These are phyloP conservation scores for Diploptera punctata DNA, from an alignment of 2,888 invertebrate genomes.

Conservation along the genomic window DNA sequence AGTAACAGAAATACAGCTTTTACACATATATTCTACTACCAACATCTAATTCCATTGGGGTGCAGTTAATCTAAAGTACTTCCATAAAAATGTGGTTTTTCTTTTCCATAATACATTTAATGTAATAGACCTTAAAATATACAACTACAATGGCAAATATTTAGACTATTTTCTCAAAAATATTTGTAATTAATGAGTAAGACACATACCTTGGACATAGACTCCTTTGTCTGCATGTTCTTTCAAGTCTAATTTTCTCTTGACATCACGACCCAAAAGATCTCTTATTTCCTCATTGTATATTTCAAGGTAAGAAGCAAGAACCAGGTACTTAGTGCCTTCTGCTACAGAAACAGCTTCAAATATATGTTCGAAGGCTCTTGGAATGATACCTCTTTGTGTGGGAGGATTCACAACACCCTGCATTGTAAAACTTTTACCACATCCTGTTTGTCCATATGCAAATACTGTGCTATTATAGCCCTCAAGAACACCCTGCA, in stretches of 20 bases:
- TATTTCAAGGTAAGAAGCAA: conserved; percentile 83
- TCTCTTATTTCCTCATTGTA: conserved; percentile 84
- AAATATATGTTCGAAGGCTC: conserved; percentile 88
- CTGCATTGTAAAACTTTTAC: conserved; percentile 92
- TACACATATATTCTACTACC: too few species aligned
- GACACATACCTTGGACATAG: conserved; percentile 69
- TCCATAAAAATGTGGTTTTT: too few species aligned
- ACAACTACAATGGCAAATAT: too few species aligned
- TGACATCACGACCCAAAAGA: conserved; percentile 65
- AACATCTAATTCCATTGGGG: too few species aligned
- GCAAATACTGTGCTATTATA: conserved; percentile 95
- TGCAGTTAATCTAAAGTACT: too few species aligned
- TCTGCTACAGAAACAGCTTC: conserved; percentile 79
- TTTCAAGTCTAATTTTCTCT: conserved; percentile 68
- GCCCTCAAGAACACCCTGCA: conserved; percentile 83
- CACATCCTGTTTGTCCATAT: conserved; percentile 92
- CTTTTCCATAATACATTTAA: too few species aligned
- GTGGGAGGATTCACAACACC: conserved; percentile 62
- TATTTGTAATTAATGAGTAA: too few species aligned
- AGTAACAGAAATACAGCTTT: too few species aligned
- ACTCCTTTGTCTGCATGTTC: conserved; percentile 70
- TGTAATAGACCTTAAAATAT: too few species aligned
- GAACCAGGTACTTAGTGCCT: conserved; percentile 73
- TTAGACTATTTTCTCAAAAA: too few species aligned
- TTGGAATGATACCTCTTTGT: conserved; percentile 71